Percentiles rank a stretch among this genome's conserved stretches.
Evolutionary conservation across 2,113 vertebrate species (phyloP).

Genomic region (Hystrix cristata): DNA sequence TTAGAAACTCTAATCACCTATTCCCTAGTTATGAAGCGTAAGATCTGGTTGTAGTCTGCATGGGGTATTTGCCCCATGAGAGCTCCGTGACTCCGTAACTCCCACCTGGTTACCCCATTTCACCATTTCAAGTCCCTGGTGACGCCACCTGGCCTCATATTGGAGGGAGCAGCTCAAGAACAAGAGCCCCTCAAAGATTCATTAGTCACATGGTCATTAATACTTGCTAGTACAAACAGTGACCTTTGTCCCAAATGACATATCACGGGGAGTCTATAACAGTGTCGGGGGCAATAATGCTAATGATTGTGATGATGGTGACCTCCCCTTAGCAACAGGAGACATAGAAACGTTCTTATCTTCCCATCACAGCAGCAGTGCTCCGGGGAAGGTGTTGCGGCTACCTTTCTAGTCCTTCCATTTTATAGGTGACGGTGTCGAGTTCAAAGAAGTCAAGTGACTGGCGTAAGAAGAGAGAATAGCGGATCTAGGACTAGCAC

Average conservation of each 20-base stretch:
- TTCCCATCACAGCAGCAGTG: neutral
- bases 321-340: neutral
- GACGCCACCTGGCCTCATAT: neutral
- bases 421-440: neutral
- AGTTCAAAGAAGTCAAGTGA: neutral
- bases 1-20: neutral
- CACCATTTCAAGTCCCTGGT: neutral
- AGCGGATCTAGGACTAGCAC: neutral
- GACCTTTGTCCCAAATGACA: neutral
- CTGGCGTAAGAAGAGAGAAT: neutral
- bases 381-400: neutral
- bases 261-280: neutral
- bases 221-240: neutral
- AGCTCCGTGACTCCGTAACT: neutral
- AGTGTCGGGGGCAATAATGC: fast-evolving
- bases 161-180: neutral
- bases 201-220: neutral
- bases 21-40: neutral
- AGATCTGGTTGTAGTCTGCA: neutral
- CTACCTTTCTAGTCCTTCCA: neutral
- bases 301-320: neutral
- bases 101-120: neutral
- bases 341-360: neutral
- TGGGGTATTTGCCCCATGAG: neutral
- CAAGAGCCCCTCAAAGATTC: neutral